Evolutionary conservation across 2,888 invertebrate species (phyloP).

Genomic region (Chaetoderma sp.): DNA sequence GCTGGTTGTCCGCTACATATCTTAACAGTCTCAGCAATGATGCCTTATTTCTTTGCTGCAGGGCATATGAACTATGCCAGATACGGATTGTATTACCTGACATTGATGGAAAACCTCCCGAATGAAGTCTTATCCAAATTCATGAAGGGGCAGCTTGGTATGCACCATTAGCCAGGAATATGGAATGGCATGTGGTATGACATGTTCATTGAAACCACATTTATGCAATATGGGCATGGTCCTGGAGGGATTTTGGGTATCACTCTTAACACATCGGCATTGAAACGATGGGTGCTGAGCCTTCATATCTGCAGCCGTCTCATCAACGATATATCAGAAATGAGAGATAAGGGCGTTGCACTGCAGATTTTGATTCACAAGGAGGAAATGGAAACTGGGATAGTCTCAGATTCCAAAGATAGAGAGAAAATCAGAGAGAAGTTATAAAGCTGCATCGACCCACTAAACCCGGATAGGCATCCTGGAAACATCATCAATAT

Average conservation of each 20-base stretch:
- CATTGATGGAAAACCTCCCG: too few relatives aligned
- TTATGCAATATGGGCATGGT: conserved; percentile 47
- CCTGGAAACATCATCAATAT: conserved; percentile 19
- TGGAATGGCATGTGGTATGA: conserved; percentile 46
- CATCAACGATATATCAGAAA: conserved; percentile 6
- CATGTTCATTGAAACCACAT: conserved; percentile 46
- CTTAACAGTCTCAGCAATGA: conserved; percentile 29
- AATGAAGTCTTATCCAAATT: conserved; percentile 28
- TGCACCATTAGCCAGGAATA: conserved; percentile 36
- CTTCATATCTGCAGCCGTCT: conserved; percentile 32
- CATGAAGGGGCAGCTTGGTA: conserved; percentile 40
- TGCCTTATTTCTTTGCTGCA: conserved; percentile 43
- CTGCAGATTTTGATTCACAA: conserved; percentile 19
- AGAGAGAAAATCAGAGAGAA: conserved; percentile 18
- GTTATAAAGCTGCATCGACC: conserved; percentile 23
- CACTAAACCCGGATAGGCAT: conserved; percentile 31
- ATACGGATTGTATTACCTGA: too few relatives aligned
- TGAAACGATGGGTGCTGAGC: conserved; percentile 41
- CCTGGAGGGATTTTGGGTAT: conserved; percentile 40
- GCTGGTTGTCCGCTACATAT: conserved; percentile 40
- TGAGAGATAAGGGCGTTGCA: too few relatives aligned
- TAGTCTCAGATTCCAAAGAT: conserved; percentile 24
- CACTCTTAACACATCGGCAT: conserved; percentile 35
- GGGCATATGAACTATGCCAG: conserved; percentile 39
- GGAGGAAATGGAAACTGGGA: conserved; percentile 28